A percentile compares a stretch with the other conserved stretches of the same genome.
Conservation (phyloP, 64 coral and sea anemone species). For the Trachythela sp. region DNA sequence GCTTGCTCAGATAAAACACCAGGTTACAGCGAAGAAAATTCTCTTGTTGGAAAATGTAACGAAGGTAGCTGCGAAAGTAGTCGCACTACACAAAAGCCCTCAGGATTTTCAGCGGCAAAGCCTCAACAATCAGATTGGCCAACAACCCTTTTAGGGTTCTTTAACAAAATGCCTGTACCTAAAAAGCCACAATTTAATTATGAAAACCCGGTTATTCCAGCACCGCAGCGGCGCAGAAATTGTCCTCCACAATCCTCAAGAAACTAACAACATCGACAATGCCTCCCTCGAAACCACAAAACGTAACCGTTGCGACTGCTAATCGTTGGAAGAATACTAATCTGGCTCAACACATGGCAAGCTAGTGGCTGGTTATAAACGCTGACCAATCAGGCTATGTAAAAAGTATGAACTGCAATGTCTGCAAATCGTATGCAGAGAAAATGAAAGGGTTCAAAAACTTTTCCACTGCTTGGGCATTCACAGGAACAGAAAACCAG, state of each 20-base stretch:
- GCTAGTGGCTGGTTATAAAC: slow-evolving; percentile 62
- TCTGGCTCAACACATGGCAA: slow-evolving; percentile 42
- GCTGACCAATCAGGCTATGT: slow-evolving; percentile 48
- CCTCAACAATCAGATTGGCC: neutral
- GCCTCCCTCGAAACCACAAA: slow-evolving; percentile 40
- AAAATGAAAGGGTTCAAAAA: slow-evolving; percentile 60
- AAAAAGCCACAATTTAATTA: neutral
- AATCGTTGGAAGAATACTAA: slow-evolving; percentile 55
- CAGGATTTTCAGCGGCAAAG: neutral
- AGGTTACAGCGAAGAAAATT: slow-evolving; percentile 43
- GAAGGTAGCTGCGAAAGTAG: neutral
- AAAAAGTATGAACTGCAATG: slow-evolving; percentile 59
- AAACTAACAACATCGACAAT: slow-evolving; percentile 20
- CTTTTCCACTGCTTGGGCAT: slow-evolving; percentile 44
- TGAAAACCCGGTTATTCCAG: neutral
- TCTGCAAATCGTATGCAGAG: slow-evolving; percentile 52
- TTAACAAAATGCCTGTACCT: neutral
- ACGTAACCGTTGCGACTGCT: slow-evolving; percentile 39
- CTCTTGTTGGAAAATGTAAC: slow-evolving; percentile 52
- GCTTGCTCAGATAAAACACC: slow-evolving; percentile 51
- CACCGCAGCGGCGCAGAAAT: neutral
- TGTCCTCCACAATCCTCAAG: slow-evolving; percentile 8
- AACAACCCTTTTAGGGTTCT: neutral
- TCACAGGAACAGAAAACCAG: slow-evolving; percentile 36
- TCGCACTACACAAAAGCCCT: neutral